These are phyloP conservation scores for Hylaeus volcanicus DNA, from an alignment of 1,140 invertebrate species.

Conservation along the genomic window DNA sequence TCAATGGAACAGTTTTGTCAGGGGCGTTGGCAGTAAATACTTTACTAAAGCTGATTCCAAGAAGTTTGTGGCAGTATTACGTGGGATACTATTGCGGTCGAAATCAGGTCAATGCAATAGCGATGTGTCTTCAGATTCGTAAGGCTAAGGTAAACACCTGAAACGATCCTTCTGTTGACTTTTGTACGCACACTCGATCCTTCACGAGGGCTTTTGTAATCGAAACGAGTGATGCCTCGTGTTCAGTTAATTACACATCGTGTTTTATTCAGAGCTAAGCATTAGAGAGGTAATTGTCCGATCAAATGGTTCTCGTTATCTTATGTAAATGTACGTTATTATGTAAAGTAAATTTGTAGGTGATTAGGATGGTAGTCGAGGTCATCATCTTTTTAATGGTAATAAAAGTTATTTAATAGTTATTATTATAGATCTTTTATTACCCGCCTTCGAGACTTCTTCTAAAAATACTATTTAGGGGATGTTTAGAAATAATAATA, in stretches of 20 bases:
- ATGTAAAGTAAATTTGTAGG: not conserved
- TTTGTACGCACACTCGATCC: not conserved
- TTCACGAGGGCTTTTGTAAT: not conserved
- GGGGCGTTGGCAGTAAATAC: not conserved
- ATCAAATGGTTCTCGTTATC: not conserved
- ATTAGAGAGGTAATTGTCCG: not conserved
- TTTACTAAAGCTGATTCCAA: conserved; percentile 30
- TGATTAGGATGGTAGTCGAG: not conserved
- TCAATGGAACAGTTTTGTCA: conserved; percentile 13
- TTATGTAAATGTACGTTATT: conserved; percentile 1
- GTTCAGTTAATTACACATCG: not conserved
- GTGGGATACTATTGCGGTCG: conserved; percentile 7
- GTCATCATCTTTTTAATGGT: too few relatives aligned
- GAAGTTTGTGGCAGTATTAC: conserved; percentile 34
- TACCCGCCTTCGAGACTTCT: too few relatives aligned
- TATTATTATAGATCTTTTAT: too few relatives aligned
- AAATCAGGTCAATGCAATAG: conserved; percentile 65
- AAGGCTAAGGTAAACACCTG: conserved; percentile 24
- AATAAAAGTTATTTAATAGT: not conserved
- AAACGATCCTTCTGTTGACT: not conserved
- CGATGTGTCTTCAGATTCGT: conserved; percentile 48
- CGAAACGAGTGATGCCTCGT: too few relatives aligned
- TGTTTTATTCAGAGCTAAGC: not conserved
- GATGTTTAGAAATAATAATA: too few relatives aligned
- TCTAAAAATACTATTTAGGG: too few relatives aligned